These are phyloP conservation scores for Telmatherina bonti DNA, from an alignment of 2,797 vertebrate genomes.

Conservation along the genomic window DNA sequence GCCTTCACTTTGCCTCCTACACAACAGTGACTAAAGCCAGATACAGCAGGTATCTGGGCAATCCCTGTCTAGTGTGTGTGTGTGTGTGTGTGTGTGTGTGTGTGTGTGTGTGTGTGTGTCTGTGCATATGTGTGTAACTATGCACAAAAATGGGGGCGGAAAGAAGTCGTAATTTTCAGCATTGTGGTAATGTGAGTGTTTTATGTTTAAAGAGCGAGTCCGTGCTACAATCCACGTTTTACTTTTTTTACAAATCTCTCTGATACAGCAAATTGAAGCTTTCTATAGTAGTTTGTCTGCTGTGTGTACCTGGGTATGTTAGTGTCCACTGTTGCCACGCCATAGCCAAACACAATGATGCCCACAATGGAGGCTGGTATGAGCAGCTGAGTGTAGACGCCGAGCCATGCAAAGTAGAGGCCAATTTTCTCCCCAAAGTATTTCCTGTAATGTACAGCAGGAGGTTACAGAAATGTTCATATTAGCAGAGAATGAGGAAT, in stretches of 20 bases:
- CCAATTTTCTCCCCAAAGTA: conserved; percentile 99
- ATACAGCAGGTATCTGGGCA: conserved; percentile 66
- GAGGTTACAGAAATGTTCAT: background rate
- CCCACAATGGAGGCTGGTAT: conserved; percentile 94
- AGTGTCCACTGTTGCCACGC: conserved; percentile 91
- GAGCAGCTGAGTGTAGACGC: conserved; percentile 95
- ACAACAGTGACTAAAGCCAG: conserved; percentile 63
- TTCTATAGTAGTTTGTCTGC: background rate
- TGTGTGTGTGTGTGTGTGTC: conserved; percentile 34
- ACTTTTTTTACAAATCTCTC: background rate
- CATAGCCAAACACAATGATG: conserved; percentile 96
- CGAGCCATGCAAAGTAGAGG: conserved; percentile 98
- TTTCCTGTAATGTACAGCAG: conserved; percentile 83
- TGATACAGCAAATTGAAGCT: background rate
- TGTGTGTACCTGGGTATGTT: conserved; percentile 91
- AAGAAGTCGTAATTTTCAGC: conserved; percentile 28
- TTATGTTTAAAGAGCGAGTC: background rate
- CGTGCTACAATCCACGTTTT: background rate
- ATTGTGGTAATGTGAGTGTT: background rate
- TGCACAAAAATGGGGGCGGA: conserved; percentile 17
- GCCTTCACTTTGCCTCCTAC: conserved; percentile 68
- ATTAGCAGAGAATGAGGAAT: conserved; percentile 1
- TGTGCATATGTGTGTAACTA: conserved; percentile 26
- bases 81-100: no score
- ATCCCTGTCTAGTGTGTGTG: conserved; percentile 58